Evolutionary conservation across 2,888 invertebrate species (phyloP), one percentile per base, ranked within the genome.

Genomic region (Protonemura montana): DNA sequence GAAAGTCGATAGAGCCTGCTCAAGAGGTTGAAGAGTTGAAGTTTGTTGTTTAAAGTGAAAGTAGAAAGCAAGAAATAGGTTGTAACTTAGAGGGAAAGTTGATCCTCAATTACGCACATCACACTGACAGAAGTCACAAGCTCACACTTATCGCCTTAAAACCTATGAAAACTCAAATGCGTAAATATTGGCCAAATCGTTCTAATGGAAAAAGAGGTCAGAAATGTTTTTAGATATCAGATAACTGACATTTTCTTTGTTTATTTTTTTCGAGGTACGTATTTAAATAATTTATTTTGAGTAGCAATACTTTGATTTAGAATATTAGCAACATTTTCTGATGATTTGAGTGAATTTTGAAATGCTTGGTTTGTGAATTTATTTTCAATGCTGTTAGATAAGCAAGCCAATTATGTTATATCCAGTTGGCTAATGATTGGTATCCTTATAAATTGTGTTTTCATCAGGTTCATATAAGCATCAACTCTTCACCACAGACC

Each of bases 331-430:
- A 21, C 59, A 59, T 59, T 59, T 59, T 59, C 16, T 59, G 59
- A 59, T 13, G 59, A 10, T 59, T 21, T 13, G 59, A 59, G 21
- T 81, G 7, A 81, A 81, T 81, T 81, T 81, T 81, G 81, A 29
- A 81, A 81, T 81, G 81, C 81, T 81, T 81, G 5, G 30, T 81
- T 81, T 81, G 81, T 30, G 81, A 59, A 16, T 59, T 21, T 10
- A 59, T 81, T 30, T 28, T 29, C 25, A 81, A 81, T 28, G 16
- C 29, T 30, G 27, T 78, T 78, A 78, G 0, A 6, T 81, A 81
- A 84, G 84, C 84, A 84, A 84, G 84, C 84, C 84, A 84, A 81
- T 84, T 84, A 84, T 59, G 84, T 84, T 27, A 59, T 42, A 84
- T 25, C 42, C 21, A 59, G 59, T 84, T 42, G 84, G 59, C 59